phyloP scores from a whole-genome alignment of 2,797 vertebrate genomes.

The Galaxias olidus region DNA sequence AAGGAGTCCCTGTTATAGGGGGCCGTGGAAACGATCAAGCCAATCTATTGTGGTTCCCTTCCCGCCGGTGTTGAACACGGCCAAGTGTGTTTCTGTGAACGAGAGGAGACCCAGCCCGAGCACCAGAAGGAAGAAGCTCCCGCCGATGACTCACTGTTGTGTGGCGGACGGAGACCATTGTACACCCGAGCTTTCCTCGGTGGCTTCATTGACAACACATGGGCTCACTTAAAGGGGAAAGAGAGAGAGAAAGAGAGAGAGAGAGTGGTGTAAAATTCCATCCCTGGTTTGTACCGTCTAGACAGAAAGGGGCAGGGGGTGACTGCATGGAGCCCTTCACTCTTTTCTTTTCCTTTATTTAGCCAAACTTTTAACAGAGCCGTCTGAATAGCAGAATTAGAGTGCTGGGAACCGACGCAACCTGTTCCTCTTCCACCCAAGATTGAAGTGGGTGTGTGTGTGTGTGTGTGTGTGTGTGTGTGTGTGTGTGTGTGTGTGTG shows the following conservation, averaged over 20 bases:
- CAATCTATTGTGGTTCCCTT: slow-evolving; percentile 55
- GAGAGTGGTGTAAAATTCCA: slow-evolving; percentile 73
- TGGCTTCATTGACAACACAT: slow-evolving; percentile 81
- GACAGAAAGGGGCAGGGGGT: slow-evolving; percentile 66
- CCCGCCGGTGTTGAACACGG: slow-evolving; percentile 37
- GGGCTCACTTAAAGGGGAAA: slow-evolving; percentile 66
- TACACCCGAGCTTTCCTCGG: slow-evolving; percentile 72
- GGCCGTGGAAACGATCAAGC: slow-evolving; percentile 54
- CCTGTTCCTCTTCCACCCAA: slow-evolving; percentile 50
- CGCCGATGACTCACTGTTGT: slow-evolving; percentile 62
- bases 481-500: slow-evolving; percentile 60
- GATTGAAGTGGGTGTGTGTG: slow-evolving; percentile 62
- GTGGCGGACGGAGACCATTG: slow-evolving; percentile 60
- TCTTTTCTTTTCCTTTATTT: slow-evolving; percentile 35
- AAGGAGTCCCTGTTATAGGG: slow-evolving; percentile 52
- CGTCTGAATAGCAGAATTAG: slow-evolving; percentile 72
- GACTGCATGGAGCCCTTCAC: slow-evolving; percentile 52
- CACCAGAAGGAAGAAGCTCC: slow-evolving; percentile 59
- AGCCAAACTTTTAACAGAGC: slow-evolving; percentile 70
- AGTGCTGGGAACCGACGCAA: slow-evolving; percentile 51
- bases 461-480: slow-evolving; percentile 33
- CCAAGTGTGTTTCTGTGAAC: slow-evolving; percentile 69
- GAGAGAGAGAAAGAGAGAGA: slow-evolving; percentile 41
- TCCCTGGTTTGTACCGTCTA: slow-evolving; percentile 73
- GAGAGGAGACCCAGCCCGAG: slow-evolving; percentile 58